Base-by-base conservation (phyloP, 1,140 invertebrate genomes). In the Agrypnia vestita region DNA sequence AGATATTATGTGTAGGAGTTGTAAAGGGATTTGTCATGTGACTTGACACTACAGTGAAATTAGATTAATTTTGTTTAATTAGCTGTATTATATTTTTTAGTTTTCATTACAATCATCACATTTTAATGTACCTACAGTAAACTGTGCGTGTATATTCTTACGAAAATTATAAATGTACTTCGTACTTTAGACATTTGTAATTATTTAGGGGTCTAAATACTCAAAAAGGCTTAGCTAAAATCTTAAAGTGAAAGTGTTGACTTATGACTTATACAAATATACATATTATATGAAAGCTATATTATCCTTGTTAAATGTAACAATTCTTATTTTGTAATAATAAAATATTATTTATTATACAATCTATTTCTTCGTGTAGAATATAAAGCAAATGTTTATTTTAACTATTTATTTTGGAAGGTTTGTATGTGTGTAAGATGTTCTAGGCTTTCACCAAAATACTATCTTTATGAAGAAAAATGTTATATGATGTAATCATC, bases 401-500 rank as follows among this genome's bases (percentile, higher is more conserved):
- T 67, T 67, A 12, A 67, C 62, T 43, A 44, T 35, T 43, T 67
- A 46, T 43, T 67, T 17, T 67, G 62, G 62, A 67, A 67, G 62
- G 62, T 47, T 67, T 67, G 62, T 10, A 67, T 44, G 43, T 67
- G 44, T 67, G 6, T 67, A 44, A 67, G 62, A 17, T 44, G 62
- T 67, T 67, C 62, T 47, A 21, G 49, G 67, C 44, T 71, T 71
- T 71, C 67, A 71, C 67, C 46, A 71, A 35, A 71, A 51, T 71
- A 49, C 51, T 51, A 71, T 71, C 67, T 51, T 71, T 51, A 71
- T 47, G 44, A 71, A 51, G 62, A 15, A 71, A 71, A 71, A 71
- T 71, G 67, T 71, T 71, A 51, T 49, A 71, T 55, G 11, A 77
- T 77, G 75, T 77, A 77, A 19, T 67, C 59, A 67, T 77, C 74